Evolutionary conservation across 2,113 vertebrate species (phyloP), one percentile per base, ranked within the genome.

Genomic region (Corythornis madagascariensis): DNA sequence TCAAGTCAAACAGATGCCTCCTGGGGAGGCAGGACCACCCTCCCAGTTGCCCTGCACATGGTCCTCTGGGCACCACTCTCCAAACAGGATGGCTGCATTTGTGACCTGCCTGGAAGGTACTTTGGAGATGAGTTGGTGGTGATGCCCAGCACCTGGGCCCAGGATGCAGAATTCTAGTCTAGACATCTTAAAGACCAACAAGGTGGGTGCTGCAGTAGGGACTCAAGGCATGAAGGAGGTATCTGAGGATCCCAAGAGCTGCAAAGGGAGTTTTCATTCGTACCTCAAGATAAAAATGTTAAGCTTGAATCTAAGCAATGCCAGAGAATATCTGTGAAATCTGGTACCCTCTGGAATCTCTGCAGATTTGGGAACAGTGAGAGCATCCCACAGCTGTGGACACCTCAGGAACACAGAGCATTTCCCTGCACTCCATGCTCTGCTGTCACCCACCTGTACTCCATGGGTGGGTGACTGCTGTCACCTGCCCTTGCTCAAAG

Each of bases 1-100:
- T 91, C 95, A 88, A 76, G 93, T 76, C 92, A 92, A 94, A 95
- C 90, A 93, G 97, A 97, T 97, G 77, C 33, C 75, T 90, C 69
- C 85, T 67, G 84, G 72, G 47, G 56, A 88, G 91, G 84, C 88
- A 18, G 79, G 2, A 17, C 82, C 28, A 3, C 85, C 93, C 53
- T 86, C 91, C 90, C 79, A 60, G 72, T 71, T 67, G 69, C 72
- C 83, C 53, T 3, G 4, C 81, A 76, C 13, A 2, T 31, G 14
- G 82, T 95, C 66, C 93, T 18, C 70, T 86, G 88, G 95, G 88
- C 82, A 47, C 71, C n/a, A 6, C 73, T 66, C 33, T 71, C 69
- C 92, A 91, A 75, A 60, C 31, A 67, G 60, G 70, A 56, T 91
- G 89, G 48, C 66, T 89, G 74, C 70, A 43, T 90, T 45, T 81